Base-by-base conservation (phyloP, 2,797 vertebrate genomes). In the Betta splendens region DNA sequence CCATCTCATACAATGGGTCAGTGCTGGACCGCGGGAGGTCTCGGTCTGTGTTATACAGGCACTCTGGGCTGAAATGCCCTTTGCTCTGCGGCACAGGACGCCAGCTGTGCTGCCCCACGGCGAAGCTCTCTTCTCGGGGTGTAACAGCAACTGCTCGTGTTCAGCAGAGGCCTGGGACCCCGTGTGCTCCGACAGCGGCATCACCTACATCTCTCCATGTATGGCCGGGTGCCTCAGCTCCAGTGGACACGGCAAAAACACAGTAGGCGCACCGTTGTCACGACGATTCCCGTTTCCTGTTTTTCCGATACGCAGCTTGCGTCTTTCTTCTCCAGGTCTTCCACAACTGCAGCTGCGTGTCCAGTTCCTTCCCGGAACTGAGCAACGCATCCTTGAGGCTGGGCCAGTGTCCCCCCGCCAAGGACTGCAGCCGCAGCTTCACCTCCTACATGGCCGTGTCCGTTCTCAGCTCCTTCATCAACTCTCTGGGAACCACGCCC, bases 161-260 rank as follows among this genome's bases (percentile, higher is more conserved):
- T 85, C 86, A 1, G 35, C 79, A 10, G 90, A 92, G 60, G 89
- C 85, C 20, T 98, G 97, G 97, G 95, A 99, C 35, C 96, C 96
- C 0, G 93, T 98, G 58, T 99, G 97, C 50, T 94, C 95, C 0
- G 89, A 85, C 62, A 92, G 92, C 3, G 92, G 94, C 18, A 84
- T 97, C 56, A 93, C 94, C 0, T 98, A 94, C 0, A 70, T 93
- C 76, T 96, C 96, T 3, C 94, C 96, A 0, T 98, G 97, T 78
- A 88, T 97, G 77, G 96, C 96, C 4, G 96, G 95, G 22, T 99
- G 96, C 73, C 78, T 91, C 39, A 43, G 61, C 26, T 94, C 94
- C 22, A 83, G 74, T 7, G 94, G 95, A 79, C 64, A 79, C 9
- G 94, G 95, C 55, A 93, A 91, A 77, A 86, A 85, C 61, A 91